Evolutionary conservation across 2,113 vertebrate genomes (phyloP).

Genomic region (Elachura formosa): DNA sequence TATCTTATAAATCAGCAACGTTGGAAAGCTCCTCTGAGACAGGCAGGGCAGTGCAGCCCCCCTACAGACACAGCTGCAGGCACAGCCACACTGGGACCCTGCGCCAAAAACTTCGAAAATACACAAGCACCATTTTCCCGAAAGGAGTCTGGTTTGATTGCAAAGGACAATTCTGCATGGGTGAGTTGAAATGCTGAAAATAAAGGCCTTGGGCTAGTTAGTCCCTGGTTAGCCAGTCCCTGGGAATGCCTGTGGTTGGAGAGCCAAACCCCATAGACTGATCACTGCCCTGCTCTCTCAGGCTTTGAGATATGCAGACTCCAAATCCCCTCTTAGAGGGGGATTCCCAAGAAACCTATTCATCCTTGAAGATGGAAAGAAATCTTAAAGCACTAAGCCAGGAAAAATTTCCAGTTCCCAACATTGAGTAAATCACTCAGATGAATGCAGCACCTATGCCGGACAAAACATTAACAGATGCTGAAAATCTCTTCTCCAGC

Average conservation of each 20-base stretch:
- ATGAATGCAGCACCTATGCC: background rate
- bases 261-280: background rate
- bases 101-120: background rate
- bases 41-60: background rate
- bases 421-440: background rate
- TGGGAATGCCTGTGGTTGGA: background rate
- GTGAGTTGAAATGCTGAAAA: background rate
- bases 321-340: background rate
- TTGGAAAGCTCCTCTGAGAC: background rate
- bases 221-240: fast-evolving
- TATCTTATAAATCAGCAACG: background rate
- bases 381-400: background rate
- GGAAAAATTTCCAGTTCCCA: background rate
- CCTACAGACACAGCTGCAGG: background rate
- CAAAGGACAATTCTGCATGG: background rate
- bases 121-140: background rate
- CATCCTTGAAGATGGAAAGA: background rate
- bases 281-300: background rate
- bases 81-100: background rate
- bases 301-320: background rate
- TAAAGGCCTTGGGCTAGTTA: background rate
- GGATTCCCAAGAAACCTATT: constrained; percentile 14
- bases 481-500: background rate
- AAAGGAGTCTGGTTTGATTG: background rate
- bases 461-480: background rate